These are phyloP conservation scores for Erythrocercus mccallii DNA, from an alignment of 2,113 vertebrate genomes.

Conservation along the genomic window DNA sequence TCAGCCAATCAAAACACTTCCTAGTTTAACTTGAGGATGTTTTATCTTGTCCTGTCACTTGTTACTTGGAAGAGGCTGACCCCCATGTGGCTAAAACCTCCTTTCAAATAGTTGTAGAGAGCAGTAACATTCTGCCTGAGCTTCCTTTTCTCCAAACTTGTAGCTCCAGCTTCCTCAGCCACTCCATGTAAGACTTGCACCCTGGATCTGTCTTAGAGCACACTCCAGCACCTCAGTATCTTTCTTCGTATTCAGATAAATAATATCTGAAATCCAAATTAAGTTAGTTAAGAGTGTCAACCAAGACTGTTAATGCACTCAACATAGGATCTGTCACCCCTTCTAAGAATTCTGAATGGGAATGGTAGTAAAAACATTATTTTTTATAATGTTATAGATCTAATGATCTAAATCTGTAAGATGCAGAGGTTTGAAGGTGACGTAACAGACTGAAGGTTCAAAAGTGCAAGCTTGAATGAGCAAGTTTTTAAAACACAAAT, in stretches of 20 bases:
- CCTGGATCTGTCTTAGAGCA: background rate
- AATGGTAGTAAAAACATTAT: background rate
- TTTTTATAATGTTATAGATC: background rate
- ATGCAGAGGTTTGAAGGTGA: background rate
- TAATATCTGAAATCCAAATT: background rate
- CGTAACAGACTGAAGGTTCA: background rate
- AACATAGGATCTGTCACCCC: background rate
- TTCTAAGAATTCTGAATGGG: background rate
- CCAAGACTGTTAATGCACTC: background rate
- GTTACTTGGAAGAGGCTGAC: background rate
- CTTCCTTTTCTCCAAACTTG: background rate
- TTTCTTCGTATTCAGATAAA: background rate
- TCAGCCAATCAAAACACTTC: background rate
- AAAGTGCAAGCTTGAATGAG: background rate
- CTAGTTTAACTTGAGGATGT: background rate
- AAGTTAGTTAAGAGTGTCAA: background rate
- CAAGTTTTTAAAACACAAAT: background rate
- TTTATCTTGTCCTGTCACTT: background rate
- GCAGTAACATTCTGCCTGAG: background rate
- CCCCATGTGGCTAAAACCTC: background rate
- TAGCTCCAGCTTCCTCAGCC: background rate
- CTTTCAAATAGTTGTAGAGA: background rate
- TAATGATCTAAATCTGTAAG: background rate
- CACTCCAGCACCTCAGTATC: background rate
- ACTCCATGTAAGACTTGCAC: background rate